These are phyloP conservation scores for Tanaodytes sp. DNA, from an alignment of 2,888 invertebrate species.

Conservation along the genomic window DNA sequence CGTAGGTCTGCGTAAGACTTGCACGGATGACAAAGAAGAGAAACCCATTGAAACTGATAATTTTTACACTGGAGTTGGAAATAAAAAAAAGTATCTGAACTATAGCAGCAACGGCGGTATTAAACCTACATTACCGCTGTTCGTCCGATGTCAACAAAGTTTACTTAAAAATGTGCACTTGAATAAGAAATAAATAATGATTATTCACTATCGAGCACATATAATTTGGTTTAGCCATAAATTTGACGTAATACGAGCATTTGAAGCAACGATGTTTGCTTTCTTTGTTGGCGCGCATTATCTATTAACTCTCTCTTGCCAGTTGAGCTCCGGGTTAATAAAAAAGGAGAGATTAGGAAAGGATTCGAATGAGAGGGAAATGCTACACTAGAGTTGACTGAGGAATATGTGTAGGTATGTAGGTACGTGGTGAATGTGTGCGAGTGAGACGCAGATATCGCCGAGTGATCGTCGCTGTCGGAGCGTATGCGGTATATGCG, in stretches of 20 bases:
- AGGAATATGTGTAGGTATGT: slow-evolving; percentile 46
- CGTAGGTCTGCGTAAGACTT: too few relatives aligned
- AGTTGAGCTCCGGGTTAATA: slow-evolving; percentile 31
- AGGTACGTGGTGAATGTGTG: slow-evolving; percentile 32
- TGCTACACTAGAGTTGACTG: slow-evolving; percentile 50
- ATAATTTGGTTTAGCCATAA: too few relatives aligned
- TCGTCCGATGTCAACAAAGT: background rate
- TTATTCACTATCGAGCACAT: too few relatives aligned
- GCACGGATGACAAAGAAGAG: too few relatives aligned
- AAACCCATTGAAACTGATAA: too few relatives aligned
- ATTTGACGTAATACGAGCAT: too few relatives aligned
- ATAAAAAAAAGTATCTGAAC: too few relatives aligned
- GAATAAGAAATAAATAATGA: too few relatives aligned
- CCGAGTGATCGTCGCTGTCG: slow-evolving; percentile 51
- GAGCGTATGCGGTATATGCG: slow-evolving; percentile 7
- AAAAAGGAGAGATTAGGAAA: slow-evolving; percentile 50
- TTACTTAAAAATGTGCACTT: too few relatives aligned
- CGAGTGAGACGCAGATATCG: slow-evolving; percentile 27
- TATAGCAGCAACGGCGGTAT: too few relatives aligned
- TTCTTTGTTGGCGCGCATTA: slow-evolving; percentile 26
- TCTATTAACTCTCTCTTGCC: slow-evolving; percentile 33
- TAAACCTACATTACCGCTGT: too few relatives aligned
- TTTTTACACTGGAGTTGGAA: too few relatives aligned
- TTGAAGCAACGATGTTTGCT: slow-evolving; percentile 15
- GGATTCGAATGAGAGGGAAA: slow-evolving; percentile 53